Evolutionary conservation across 2,888 invertebrate genomes (phyloP).

Genomic region (Lymantria dispar): DNA sequence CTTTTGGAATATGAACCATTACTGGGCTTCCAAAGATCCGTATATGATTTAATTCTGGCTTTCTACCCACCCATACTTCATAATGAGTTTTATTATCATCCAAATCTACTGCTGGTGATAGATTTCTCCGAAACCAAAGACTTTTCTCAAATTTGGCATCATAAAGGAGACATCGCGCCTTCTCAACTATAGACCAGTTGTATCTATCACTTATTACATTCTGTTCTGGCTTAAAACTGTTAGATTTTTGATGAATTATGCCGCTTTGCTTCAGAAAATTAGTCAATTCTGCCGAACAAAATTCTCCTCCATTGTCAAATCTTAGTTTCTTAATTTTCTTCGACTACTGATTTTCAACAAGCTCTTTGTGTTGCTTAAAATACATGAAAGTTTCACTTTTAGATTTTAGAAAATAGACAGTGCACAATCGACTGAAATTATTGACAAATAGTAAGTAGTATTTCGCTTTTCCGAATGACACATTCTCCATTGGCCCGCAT

Average conservation of each 20-base stretch:
- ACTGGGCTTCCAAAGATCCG: slow-evolving; percentile 2
- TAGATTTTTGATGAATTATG: neutral
- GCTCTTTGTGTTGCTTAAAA: neutral
- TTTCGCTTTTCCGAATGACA: neutral
- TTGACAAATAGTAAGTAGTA: slow-evolving; percentile 5
- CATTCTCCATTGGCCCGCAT: too few relatives aligned
- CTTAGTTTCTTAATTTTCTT: neutral
- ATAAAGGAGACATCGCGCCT: neutral
- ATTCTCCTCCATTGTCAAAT: too few relatives aligned
- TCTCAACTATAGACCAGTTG: neutral
- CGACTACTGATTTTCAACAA: slow-evolving; percentile 6
- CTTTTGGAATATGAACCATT: slow-evolving; percentile 4
- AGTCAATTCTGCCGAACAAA: slow-evolving; percentile 2
- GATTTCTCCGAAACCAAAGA: neutral
- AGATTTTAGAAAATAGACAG: slow-evolving; percentile 2
- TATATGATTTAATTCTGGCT: neutral
- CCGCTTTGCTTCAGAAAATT: neutral
- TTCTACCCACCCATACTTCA: too few relatives aligned
- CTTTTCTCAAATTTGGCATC: neutral
- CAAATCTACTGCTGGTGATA: neutral
- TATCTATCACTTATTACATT: neutral
- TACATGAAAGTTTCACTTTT: slow-evolving; percentile 7
- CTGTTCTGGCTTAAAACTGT: too few relatives aligned
- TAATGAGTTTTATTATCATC: neutral
- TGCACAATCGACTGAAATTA: slow-evolving; percentile 2